Evolutionary conservation across 64 coral and sea anemone species (phyloP).

Genomic region (Cladopsammia gracilis): DNA sequence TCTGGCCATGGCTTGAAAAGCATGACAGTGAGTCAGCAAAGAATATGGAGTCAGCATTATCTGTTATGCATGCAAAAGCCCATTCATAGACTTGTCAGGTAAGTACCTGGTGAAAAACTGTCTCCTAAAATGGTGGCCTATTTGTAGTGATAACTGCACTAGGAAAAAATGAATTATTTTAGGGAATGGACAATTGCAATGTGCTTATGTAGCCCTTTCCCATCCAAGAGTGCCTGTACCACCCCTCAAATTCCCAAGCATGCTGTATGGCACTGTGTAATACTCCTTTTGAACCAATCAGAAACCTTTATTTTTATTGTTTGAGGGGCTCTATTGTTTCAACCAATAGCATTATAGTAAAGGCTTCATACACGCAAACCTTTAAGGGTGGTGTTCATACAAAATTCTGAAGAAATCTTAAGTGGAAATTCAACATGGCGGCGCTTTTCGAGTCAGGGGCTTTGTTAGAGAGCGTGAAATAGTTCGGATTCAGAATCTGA

Average conservation of each 20-base stretch:
- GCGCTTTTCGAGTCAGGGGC: conserved; percentile 16
- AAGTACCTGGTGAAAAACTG: neutral
- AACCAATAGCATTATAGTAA: conserved; percentile 45
- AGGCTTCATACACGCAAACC: neutral
- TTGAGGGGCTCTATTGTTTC: conserved; percentile 14
- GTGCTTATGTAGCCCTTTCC: no score
- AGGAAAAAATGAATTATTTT: no score
- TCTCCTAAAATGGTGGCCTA: no score
- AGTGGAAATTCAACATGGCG: neutral
- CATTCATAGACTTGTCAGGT: conserved; percentile 67
- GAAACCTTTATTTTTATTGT: conserved; percentile 18
- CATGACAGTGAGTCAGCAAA: neutral
- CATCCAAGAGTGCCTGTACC: no score
- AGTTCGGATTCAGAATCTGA: conserved; percentile 23
- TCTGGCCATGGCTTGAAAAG: conserved; percentile 71
- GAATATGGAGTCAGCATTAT: conserved; percentile 56
- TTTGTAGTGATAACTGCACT: no score
- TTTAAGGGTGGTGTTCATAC: conserved; percentile 52
- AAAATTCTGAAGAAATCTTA: conserved; percentile 17
- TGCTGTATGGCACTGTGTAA: conserved; percentile 42
- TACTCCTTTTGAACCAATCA: conserved; percentile 43
- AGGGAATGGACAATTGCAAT: no score
- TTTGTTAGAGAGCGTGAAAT: conserved; percentile 1
- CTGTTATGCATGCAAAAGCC: conserved; percentile 60
- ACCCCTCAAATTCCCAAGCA: neutral